Evolutionary conservation across 2,797 vertebrate genomes (phyloP).

Genomic region (Cirrhinus molitorella): DNA sequence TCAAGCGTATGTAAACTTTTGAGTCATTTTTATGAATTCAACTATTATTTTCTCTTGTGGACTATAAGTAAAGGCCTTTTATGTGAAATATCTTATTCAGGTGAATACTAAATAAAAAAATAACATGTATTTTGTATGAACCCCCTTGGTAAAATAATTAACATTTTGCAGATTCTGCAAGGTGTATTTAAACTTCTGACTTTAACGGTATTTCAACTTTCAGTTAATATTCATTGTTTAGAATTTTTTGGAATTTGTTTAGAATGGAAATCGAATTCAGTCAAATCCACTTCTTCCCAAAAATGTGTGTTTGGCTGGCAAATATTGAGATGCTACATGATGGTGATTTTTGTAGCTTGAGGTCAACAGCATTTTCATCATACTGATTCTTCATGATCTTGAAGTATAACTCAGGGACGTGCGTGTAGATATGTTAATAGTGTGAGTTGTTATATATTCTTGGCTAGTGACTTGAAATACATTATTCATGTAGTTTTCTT

Average conservation of each 20-base stretch:
- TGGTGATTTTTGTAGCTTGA: background rate
- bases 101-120: too few relatives aligned
- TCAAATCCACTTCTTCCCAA: background rate
- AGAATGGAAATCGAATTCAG: background rate
- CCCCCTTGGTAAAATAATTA: too few relatives aligned
- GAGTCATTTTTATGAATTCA: too few relatives aligned
- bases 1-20: too few relatives aligned
- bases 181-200: too few relatives aligned
- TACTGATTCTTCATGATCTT: background rate
- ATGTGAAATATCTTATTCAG: too few relatives aligned
- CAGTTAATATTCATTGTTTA: background rate
- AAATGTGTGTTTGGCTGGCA: background rate
- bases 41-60: too few relatives aligned
- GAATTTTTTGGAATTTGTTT: background rate
- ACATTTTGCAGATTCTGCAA: too few relatives aligned
- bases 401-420: background rate
- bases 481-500: slow-evolving; percentile 76
- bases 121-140: too few relatives aligned
- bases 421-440: slow-evolving; percentile 53
- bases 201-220: too few relatives aligned
- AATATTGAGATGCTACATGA: background rate
- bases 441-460: slow-evolving; percentile 79
- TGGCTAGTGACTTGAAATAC: slow-evolving; percentile 79
- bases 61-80: too few relatives aligned
- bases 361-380: background rate